Percentiles rank a stretch among this genome's conserved stretches.
phyloP scores from a whole-genome alignment of 1,140 invertebrate species.

The Drosophila micromelanica region DNA sequence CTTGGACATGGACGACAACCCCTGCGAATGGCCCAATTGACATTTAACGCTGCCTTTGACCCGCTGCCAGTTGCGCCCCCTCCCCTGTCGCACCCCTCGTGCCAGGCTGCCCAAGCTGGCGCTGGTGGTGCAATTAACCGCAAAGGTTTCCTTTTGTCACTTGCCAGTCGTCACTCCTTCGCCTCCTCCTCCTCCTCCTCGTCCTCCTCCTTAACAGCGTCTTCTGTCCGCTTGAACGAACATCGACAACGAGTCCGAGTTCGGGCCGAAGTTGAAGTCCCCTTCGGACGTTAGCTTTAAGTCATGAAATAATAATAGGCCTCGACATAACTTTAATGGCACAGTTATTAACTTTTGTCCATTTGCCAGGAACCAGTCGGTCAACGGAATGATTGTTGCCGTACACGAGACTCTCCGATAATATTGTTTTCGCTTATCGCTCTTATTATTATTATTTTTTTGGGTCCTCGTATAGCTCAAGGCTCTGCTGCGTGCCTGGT shows the following conservation, averaged over 20 bases:
- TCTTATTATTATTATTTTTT: conserved; percentile 50
- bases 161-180: conserved; percentile 13
- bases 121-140: conserved; percentile 70
- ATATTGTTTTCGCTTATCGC: conserved; percentile 40
- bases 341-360: conserved; percentile 72
- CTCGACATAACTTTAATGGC: conserved; percentile 60
- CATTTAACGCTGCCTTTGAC: conserved; percentile 76
- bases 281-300: conserved; percentile 55
- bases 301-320: conserved; percentile 74
- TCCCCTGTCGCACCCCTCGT: neutral
- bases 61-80: conserved; percentile 4
- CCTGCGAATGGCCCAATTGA: conserved; percentile 60
- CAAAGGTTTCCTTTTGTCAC: conserved; percentile 80
- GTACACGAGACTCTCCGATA: conserved; percentile 9
- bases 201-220: neutral
- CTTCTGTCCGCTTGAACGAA: conserved; percentile 37
- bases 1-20: conserved; percentile 21
- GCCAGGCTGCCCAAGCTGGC: conserved; percentile 1
- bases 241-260: conserved; percentile 10
- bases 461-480: conserved; percentile 7
- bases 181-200: neutral
- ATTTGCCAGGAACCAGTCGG: conserved; percentile 30
- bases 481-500: conserved; percentile 6
- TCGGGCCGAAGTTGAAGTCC: neutral
- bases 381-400: conserved; percentile 58